Base-by-base conservation (phyloP, 2,113 vertebrate species). In the Natator depressus region DNA sequence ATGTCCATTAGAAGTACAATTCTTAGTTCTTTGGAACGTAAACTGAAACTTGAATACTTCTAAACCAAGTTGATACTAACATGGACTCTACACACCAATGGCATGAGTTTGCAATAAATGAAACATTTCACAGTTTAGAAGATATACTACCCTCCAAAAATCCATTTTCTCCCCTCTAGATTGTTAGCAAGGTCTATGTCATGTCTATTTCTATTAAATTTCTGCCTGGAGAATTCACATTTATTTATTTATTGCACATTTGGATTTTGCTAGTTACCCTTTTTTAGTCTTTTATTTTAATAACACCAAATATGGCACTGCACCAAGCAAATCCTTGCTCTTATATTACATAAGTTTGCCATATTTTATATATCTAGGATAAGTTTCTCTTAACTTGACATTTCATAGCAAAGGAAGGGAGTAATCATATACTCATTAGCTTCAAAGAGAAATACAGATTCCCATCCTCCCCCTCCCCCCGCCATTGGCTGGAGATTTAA, bases 401-500 rank as follows among this genome's bases (percentile, higher is more conserved):
- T 93, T 95, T 96, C 93, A 75, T 69, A 94, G 92, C 82, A 90
- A 97, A 84, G 85, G 7, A 24, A 95, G 91, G 92, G 89, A 84
- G 92, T 75, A 47, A 97, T 97, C 97, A 96, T 42, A 82, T 91
- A 62, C 94, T 96, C 95, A 93, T 96, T 96, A 97, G 83, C 96
- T 97, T 96, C 97, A 95, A 94, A 96, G 88, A 97, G 65, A 96
- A 94, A 95, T 95, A 94, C 92, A 88, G 59, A 91, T 50, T 89
- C 69, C 92, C 90, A 8, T 53, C 82, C 5, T 42, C 42, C 65
- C 55, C 85, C 31, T 53, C 82, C 91, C 83, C 91, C 96, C 95
- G 94, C 92, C 89, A 92, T 89, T 94, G 83, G 94, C 90, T 97
- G 86, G 82, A 98, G 97, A 97, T 98, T 98, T 97, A 91, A 75